Base-by-base conservation (phyloP, 2,113 vertebrate species). In the Halichoeres trimaculatus region DNA sequence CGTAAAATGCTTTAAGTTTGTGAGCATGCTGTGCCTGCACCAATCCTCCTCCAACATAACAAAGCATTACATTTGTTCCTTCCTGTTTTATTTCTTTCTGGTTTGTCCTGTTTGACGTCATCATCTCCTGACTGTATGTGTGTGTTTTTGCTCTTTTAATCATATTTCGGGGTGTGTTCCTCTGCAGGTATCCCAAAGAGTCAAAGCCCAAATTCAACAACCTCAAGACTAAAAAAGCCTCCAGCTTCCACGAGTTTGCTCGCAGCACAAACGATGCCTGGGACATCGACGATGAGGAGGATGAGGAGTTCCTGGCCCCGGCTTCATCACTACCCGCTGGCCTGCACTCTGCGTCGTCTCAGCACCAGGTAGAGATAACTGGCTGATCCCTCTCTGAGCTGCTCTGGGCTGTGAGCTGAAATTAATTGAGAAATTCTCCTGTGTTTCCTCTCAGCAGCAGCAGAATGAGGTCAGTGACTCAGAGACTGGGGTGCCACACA, bases 201-300 rank as follows among this genome's bases (percentile, higher is more conserved):
- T 94, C 95, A 35, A 96, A 96, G 87, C 80, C 91, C 38, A 96
- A 91, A 4, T 57, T 93, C 1, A 93, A 95, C 82, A 94, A 95
- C 50, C 51, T 94, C 57, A 97, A 96, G 84, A 95, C 87, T 69
- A 97, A 97, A 86, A 98, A 98, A 88, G 94, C 96, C 10, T 96
- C 96, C 8, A 96, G 96, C 80, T 98, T 98, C 71, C 96, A 96
- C 0, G 97, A 99, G 86, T 99, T 99, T 80, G 97, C 97, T 22
- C 94, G 95, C 55, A 97, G 95, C 81, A 99, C 97, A 83, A 98
- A 96, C 24, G 97, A 99, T 13, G 97, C 97, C 24, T 99, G 97
- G 97, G 97, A 98, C 88, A 96, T 98, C 1, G 95, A 96, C 0
- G 97, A 98, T 22, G 96, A 97, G 0, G 96, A 97, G 81, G 96